A percentile compares a stretch with the other conserved stretches of the same genome.
These are phyloP conservation scores for Tachysurus vachellii DNA, from an alignment of 2,113 vertebrate species.

Conservation along the genomic window DNA sequence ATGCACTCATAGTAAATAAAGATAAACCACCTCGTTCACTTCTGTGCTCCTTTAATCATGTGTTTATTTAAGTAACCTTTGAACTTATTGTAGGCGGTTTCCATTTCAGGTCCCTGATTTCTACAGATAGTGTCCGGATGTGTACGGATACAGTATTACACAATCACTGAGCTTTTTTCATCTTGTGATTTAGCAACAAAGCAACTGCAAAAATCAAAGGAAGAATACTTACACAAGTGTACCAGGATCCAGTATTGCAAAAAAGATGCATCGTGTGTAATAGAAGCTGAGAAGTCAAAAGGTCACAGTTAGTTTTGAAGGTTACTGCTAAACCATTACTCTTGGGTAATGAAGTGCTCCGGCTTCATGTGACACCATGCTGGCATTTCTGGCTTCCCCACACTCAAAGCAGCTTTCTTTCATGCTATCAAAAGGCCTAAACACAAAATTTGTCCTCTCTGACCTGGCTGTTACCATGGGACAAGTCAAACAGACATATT, in stretches of 20 bases:
- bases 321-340: constrained; percentile 49
- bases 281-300: constrained; percentile 41
- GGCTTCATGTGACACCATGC: constrained; percentile 40
- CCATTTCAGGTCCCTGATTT: constrained; percentile 1
- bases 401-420: constrained; percentile 50
- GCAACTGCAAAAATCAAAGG: background rate
- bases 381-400: constrained; percentile 30
- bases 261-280: background rate
- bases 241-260: background rate
- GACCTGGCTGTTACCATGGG: constrained; percentile 52
- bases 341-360: constrained; percentile 50
- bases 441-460: constrained; percentile 51
- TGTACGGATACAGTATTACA: background rate
- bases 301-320: constrained; percentile 44
- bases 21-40: constrained; percentile 27
- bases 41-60: background rate
- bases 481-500: constrained; percentile 55
- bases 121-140: background rate
- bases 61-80: constrained; percentile 32
- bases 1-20: constrained; percentile 12
- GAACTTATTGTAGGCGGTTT: background rate
- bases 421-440: constrained; percentile 50
- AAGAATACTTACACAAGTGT: background rate
- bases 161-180: background rate
- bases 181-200: background rate